A percentile compares a stretch with the other conserved stretches of the same genome.
phyloP scores from a whole-genome alignment of 2,113 vertebrate genomes.

The Chionomys nivalis region DNA sequence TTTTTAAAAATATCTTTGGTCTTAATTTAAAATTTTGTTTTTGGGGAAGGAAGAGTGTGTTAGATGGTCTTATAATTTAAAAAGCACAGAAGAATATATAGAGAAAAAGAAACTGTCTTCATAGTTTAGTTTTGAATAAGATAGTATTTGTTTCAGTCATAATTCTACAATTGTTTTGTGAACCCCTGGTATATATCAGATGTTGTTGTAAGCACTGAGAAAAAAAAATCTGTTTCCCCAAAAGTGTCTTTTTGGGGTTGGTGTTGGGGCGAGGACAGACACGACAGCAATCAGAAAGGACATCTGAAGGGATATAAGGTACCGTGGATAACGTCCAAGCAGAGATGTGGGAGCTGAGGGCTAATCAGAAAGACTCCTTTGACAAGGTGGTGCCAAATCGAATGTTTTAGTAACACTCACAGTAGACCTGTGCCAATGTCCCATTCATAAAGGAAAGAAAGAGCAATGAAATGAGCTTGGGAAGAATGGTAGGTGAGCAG shows the following conservation, averaged over 20 bases:
- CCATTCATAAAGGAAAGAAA: not conserved
- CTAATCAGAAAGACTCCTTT: not conserved
- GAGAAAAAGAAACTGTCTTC: constrained; percentile 6
- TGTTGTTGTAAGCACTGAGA: constrained; percentile 9
- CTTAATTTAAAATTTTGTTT: not conserved
- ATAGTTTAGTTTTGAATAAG: not conserved
- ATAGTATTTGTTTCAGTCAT: not conserved
- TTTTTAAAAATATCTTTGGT: not conserved
- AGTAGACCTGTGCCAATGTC: no score
- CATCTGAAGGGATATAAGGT: not conserved
- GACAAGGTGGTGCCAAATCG: not conserved
- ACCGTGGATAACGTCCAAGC: not conserved
- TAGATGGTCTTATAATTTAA: not conserved
- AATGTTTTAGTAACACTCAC: no score
- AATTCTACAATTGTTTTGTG: constrained; percentile 5
- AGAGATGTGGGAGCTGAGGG: not conserved
- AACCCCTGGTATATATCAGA: not conserved
- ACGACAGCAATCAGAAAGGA: not conserved
- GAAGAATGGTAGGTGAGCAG: not conserved
- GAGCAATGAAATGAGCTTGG: not conserved
- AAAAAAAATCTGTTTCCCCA: not conserved
- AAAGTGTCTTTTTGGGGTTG: not conserved
- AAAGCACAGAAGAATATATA: not conserved
- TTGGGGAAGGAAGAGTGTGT: not conserved
- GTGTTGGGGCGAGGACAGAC: no score